phyloP scores from a whole-genome alignment of 2,797 vertebrate species.

The Hirundo rustica region DNA sequence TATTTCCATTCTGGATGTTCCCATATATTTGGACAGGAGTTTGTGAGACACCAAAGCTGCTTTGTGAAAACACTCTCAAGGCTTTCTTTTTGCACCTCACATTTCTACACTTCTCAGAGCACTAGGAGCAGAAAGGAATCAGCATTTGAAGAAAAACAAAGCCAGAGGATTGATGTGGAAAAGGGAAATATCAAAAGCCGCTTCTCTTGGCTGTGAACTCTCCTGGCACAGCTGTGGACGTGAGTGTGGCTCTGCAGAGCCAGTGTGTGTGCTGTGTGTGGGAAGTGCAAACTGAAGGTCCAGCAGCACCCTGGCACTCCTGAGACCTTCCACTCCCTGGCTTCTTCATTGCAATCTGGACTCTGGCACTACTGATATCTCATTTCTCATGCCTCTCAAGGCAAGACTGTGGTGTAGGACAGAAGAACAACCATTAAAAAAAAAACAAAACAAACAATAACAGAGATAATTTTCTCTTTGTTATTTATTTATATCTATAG shows the following conservation, averaged over 20 bases:
- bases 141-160: slow-evolving; percentile 45
- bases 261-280: neutral
- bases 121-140: slow-evolving; percentile 14
- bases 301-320: neutral
- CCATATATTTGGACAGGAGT: neutral
- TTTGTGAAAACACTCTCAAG: slow-evolving; percentile 33
- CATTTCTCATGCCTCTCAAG: neutral
- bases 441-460: neutral
- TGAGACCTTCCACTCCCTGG: neutral
- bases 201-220: neutral
- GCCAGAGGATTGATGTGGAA: slow-evolving; percentile 4
- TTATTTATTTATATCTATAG: neutral
- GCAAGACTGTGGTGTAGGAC: neutral
- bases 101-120: neutral
- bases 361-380: neutral
- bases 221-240: neutral
- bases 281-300: neutral
- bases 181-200: neutral
- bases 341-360: neutral
- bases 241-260: neutral
- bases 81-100: neutral
- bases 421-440: neutral
- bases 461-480: neutral
- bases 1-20: neutral
- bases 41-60: neutral